Conservation (phyloP, 2,888 invertebrate species). For the Papilio demoleus region DNA sequence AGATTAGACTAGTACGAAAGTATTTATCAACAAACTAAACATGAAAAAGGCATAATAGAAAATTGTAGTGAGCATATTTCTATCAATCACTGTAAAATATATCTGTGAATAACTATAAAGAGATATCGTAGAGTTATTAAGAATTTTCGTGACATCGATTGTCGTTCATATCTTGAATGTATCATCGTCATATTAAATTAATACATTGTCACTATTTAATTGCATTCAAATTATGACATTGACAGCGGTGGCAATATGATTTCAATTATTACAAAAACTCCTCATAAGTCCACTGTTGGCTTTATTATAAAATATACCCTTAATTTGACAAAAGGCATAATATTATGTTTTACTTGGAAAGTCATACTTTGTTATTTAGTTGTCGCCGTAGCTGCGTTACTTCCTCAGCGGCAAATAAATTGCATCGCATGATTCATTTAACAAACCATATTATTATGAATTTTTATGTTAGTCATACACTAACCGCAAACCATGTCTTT, state of each 20-base stretch:
- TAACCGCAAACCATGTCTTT: slow-evolving; percentile 67
- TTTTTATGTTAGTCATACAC: slow-evolving; percentile 61
- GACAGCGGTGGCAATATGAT: no score
- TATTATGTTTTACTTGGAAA: background rate
- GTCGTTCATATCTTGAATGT: no score
- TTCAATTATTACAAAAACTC: no score
- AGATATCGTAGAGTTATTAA: no score
- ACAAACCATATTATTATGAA: slow-evolving; percentile 54
- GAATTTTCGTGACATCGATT: no score
- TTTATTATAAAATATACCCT: no score
- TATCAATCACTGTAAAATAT: background rate
- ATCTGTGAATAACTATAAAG: no score
- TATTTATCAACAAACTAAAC: background rate
- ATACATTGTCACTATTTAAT: no score
- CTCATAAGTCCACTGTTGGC: no score
- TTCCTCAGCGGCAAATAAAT: slow-evolving; percentile 35
- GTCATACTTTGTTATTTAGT: background rate
- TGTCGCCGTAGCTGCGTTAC: background rate
- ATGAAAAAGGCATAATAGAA: background rate
- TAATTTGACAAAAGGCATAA: no score
- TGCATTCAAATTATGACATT: no score
- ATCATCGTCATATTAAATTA: no score
- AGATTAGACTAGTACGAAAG: slow-evolving; percentile 20
- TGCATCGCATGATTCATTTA: slow-evolving; percentile 58
- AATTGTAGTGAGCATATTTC: background rate